Evolutionary conservation across 1,140 invertebrate species (phyloP), one percentile per base, ranked within the genome.

Genomic region (Scaptomyza graminum): DNA sequence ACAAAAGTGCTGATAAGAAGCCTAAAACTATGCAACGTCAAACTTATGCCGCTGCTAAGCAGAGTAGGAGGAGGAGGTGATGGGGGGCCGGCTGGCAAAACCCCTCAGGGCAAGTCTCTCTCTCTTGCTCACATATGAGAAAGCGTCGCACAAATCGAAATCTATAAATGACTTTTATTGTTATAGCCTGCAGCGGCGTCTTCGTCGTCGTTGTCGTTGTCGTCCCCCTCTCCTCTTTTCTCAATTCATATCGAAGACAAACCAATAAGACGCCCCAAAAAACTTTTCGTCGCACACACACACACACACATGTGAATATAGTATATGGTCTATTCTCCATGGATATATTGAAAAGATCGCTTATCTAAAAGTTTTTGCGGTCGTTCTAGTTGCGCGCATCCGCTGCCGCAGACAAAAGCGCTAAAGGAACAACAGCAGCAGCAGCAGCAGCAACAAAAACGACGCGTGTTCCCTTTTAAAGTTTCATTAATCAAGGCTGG

Each of bases 81-180:
- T 22, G 34, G 70, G 47, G 22, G 39, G 31, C 2, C 13, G 37
- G n/a, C n/a, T n/a, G 12, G 37, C 37, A 41, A n/a, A 22, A 3
- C 41, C 39, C 51, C 39, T 47, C 37, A 28, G 56, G 66, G 57
- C 22, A 11, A 5, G 13, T 37, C 3, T 37, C 28, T n/a, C 81
- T 1, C 18, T 37, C 28, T n/a, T 82, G 0, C 18, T 22, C 28
- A 72, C 70, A 81, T 87, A 61, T 78, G 82, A 67, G 74, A 11
- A 68, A 11, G 41, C 31, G 34, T 11, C 52, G 39, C 54, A 56
- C 39, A 87, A 83, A 85, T 85, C 81, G 81, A 85, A 85, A 85
- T 85, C 81, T 85, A 87, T 85, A 85, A 85, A 85, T 85, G 81
- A 87, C 81, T 85, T 85, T 85, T 85, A 85, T 85, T 85, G 83